phyloP scores from a whole-genome alignment of 2,113 vertebrate species.

The pig (Sus scrofa) region DNA sequence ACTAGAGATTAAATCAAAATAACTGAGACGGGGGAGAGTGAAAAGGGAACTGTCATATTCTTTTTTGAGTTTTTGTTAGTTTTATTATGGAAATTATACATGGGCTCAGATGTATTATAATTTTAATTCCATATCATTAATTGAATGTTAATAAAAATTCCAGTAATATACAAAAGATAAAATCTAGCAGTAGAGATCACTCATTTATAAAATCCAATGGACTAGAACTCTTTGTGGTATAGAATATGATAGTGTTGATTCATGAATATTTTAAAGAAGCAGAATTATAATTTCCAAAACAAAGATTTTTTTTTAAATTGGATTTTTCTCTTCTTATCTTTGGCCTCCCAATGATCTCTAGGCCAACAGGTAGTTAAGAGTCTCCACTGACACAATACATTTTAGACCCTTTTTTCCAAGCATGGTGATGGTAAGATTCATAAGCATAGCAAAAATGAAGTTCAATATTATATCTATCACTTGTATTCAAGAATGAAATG shows the following conservation, averaged over 20 bases:
- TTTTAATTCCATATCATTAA: constrained; percentile 31
- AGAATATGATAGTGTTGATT: not conserved
- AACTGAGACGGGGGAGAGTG: not conserved
- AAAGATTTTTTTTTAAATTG: not conserved
- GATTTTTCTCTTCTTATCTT: not conserved
- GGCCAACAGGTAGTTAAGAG: not conserved
- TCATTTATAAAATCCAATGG: not conserved
- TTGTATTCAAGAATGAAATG: not conserved
- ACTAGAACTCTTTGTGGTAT: not conserved
- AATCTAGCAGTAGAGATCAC: not conserved
- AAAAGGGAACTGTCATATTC: not conserved
- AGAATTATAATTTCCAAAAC: constrained; percentile 30
- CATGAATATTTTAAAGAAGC: constrained; percentile 5
- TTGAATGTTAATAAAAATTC: constrained; percentile 32
- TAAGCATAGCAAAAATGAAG: not conserved
- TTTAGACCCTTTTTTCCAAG: not conserved
- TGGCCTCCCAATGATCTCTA: not conserved
- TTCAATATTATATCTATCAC: not conserved
- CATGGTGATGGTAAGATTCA: not conserved
- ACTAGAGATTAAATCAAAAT: not conserved
- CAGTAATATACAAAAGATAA: constrained; percentile 20
- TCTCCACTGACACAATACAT: not conserved
- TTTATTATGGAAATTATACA: constrained; percentile 15
- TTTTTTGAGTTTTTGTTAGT: not conserved
- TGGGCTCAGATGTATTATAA: not conserved